These are phyloP conservation scores for Hyles euphorbiae DNA, from an alignment of 1,140 invertebrate species.

Conservation along the genomic window DNA sequence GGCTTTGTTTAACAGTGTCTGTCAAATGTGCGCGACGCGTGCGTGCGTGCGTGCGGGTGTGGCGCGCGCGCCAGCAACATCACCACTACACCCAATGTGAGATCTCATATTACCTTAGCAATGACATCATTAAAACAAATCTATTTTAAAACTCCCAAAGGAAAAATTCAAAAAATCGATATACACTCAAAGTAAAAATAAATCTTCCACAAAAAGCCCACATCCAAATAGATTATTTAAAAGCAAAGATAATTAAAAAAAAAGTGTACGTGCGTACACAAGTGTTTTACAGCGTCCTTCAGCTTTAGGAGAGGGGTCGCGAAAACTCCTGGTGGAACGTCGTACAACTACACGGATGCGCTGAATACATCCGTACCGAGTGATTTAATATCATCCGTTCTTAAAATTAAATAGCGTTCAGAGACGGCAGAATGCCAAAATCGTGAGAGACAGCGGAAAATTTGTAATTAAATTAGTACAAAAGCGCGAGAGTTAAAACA, in stretches of 20 bases:
- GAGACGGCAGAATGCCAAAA: constrained; percentile 20
- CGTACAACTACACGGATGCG: constrained; percentile 8
- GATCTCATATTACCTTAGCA: constrained; percentile 40
- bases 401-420: constrained; percentile 24
- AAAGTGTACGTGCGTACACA: constrained; percentile 37
- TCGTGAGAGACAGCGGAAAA: constrained; percentile 12
- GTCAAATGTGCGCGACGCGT: constrained; percentile 50
- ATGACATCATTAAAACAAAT: constrained; percentile 67
- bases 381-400: constrained; percentile 27
- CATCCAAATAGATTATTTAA: constrained; percentile 63
- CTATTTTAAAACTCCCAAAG: constrained; percentile 50
- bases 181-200: constrained; percentile 42
- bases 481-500: constrained; percentile 17
- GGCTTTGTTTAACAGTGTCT: constrained; percentile 62
- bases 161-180: constrained; percentile 30
- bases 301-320: constrained; percentile 37
- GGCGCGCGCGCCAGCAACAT: constrained; percentile 19
- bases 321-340: constrained; percentile 35
- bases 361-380: constrained; percentile 7
- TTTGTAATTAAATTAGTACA: constrained; percentile 24
- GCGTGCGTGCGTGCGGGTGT: constrained; percentile 15
- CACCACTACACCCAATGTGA: constrained; percentile 22
- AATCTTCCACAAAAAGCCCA: constrained; percentile 58
- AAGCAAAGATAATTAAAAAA: constrained; percentile 49
- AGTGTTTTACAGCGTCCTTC: constrained; percentile 22